Conservation (phyloP, 2,888 invertebrate genomes). For the Tricholauxania praeusta region DNA sequence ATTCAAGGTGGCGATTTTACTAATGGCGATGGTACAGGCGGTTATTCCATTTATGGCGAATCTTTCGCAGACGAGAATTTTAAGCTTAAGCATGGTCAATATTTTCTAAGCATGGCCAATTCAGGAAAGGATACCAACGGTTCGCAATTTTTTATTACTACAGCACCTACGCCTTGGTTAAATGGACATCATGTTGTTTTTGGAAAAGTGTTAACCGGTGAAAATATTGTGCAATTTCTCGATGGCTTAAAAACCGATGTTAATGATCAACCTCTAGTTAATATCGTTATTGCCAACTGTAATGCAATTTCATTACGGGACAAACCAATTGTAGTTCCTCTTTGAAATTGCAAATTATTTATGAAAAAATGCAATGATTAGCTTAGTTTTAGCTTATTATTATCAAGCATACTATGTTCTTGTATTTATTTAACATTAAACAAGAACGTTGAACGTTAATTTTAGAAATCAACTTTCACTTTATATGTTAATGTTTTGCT, state of each 20-base stretch:
- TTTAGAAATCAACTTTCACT: too few relatives aligned
- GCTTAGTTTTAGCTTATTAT: too few relatives aligned
- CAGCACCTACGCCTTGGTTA: slow-evolving; percentile 86
- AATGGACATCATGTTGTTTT: slow-evolving; percentile 99
- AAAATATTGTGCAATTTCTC: slow-evolving; percentile 87
- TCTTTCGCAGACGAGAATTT: slow-evolving; percentile 97
- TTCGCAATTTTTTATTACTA: slow-evolving; percentile 98
- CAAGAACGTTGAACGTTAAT: too few relatives aligned
- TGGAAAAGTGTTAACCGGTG: slow-evolving; percentile 82
- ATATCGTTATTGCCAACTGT: slow-evolving; percentile 85
- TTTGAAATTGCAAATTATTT: background rate
- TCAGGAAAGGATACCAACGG: slow-evolving; percentile 98
- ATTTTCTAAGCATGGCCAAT: slow-evolving; percentile 98
- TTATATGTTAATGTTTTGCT: too few relatives aligned
- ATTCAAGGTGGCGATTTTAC: slow-evolving; percentile 97
- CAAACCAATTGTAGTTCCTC: background rate
- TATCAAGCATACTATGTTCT: too few relatives aligned
- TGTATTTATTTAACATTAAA: too few relatives aligned
- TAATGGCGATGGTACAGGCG: slow-evolving; percentile 75
- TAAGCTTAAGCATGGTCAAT: slow-evolving; percentile 95
- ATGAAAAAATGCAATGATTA: too few relatives aligned
- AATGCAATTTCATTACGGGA: slow-evolving; percentile 79
- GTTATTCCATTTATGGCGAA: slow-evolving; percentile 92
- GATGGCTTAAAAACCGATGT: slow-evolving; percentile 79
- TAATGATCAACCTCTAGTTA: slow-evolving; percentile 84